Conservation (phyloP, 2,888 invertebrate genomes). For the Eurois occulta region DNA sequence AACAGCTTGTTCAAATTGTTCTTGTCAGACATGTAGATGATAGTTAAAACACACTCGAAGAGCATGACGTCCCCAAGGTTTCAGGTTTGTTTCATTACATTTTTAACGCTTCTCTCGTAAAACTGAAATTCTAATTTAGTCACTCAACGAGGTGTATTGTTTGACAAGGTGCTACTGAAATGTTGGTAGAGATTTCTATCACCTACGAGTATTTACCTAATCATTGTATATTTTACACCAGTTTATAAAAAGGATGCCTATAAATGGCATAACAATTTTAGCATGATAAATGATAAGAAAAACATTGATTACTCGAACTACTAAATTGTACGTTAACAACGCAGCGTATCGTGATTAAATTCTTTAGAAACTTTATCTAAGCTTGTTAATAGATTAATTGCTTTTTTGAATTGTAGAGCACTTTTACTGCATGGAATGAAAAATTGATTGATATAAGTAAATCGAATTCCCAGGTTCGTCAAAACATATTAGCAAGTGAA, state of each 20-base stretch:
- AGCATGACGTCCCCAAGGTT: constrained; percentile 16
- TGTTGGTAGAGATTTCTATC: not conserved
- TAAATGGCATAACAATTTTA: not conserved
- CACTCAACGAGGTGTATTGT: not conserved
- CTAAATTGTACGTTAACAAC: not conserved
- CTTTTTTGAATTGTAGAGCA: not conserved
- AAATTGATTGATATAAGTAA: not conserved
- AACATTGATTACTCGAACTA: not conserved
- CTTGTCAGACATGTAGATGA: not conserved
- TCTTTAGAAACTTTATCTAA: not conserved
- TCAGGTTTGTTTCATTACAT: constrained; percentile 6
- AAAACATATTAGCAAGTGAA: not conserved
- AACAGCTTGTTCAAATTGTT: not conserved
- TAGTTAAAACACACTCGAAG: not conserved
- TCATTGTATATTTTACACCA: not conserved
- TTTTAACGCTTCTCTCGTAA: constrained; percentile 10
- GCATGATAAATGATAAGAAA: not conserved
- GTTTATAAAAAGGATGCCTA: too few species aligned
- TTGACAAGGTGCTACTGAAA: not conserved
- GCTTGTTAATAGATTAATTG: not conserved
- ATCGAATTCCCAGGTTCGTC: not conserved
- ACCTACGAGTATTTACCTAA: too few species aligned
- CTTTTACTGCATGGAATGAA: not conserved
- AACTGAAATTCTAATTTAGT: constrained; percentile 21
- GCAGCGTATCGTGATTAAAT: constrained; percentile 6